Evolutionary conservation across 2,113 vertebrate species (phyloP).

Genomic region (Tetraodon nigroviridis): DNA sequence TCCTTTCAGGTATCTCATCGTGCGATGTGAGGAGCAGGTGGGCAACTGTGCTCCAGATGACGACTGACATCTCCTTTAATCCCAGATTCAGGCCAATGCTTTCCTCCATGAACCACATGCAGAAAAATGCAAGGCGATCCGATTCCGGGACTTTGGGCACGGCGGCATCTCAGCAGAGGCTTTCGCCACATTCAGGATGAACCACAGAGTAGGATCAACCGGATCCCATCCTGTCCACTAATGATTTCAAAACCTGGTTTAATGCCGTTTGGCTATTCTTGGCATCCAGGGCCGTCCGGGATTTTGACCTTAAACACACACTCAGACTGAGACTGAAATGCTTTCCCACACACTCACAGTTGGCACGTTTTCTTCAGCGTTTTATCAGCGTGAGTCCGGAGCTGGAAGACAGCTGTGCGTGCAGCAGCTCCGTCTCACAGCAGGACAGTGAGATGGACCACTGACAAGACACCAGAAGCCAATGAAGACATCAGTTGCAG

Average conservation of each 20-base stretch:
- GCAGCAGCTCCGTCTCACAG: constrained; percentile 29
- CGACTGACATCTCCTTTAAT: constrained; percentile 70
- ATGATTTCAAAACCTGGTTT: constrained; percentile 28
- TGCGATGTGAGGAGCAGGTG: constrained; percentile 63
- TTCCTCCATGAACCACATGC: constrained; percentile 23
- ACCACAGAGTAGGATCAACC: background rate
- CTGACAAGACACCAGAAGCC: background rate
- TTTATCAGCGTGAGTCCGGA: constrained; percentile 45
- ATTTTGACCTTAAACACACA: constrained; percentile 31
- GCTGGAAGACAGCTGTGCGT: constrained; percentile 47
- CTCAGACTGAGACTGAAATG: constrained; percentile 20
- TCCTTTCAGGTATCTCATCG: constrained; percentile 49
- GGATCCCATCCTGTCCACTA: constrained; percentile 3
- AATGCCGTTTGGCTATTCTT: constrained; percentile 14
- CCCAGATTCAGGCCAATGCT: constrained; percentile 46
- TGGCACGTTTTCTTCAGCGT: constrained; percentile 43
- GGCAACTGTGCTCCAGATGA: constrained; percentile 41
- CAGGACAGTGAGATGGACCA: constrained; percentile 25
- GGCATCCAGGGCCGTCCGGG: constrained; percentile 14
- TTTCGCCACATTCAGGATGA: constrained; percentile 15
- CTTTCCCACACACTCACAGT: constrained; percentile 56
- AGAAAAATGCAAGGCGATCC: constrained; percentile 12
- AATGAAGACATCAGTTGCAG: background rate
- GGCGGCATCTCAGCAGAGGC: constrained; percentile 5
- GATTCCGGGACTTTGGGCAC: background rate